phyloP scores from a whole-genome alignment of 2,113 vertebrate species.

The Abramis brama region DNA sequence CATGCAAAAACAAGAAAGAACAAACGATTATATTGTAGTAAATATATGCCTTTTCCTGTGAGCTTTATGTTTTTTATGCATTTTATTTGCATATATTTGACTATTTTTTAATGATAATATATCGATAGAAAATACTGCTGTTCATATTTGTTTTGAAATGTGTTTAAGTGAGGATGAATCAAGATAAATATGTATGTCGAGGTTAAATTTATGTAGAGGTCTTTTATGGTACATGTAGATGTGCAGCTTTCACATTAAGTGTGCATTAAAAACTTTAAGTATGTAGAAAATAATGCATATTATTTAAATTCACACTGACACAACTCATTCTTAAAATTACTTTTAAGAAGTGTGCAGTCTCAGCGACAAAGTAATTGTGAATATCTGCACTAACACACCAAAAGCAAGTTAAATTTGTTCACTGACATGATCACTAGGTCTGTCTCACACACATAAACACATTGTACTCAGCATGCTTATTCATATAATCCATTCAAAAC shows the following conservation, averaged over 20 bases:
- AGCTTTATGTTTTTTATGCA: no score
- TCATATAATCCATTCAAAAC: conserved; percentile 26
- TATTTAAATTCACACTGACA: neutral
- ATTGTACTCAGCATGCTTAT: conserved; percentile 22
- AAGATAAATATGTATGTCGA: neutral
- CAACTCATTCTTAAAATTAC: neutral
- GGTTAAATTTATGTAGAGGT: neutral
- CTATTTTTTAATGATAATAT: neutral
- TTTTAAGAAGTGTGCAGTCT: neutral
- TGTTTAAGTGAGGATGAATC: neutral
- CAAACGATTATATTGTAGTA: no score
- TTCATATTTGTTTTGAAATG: neutral
- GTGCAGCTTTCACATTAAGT: neutral
- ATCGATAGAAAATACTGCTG: neutral
- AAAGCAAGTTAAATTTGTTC: neutral
- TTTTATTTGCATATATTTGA: neutral
- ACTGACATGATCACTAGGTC: neutral
- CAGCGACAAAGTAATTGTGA: neutral
- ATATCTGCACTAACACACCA: neutral
- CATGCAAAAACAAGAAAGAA: no score
- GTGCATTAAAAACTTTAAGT: neutral
- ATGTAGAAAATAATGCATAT: neutral
- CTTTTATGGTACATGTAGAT: neutral
- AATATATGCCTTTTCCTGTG: no score
- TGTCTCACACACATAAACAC: neutral